Percentiles rank a stretch among this genome's conserved stretches.
Evolutionary conservation across 2,888 invertebrate genomes (phyloP).

Genomic region (Ligdia adustata): DNA sequence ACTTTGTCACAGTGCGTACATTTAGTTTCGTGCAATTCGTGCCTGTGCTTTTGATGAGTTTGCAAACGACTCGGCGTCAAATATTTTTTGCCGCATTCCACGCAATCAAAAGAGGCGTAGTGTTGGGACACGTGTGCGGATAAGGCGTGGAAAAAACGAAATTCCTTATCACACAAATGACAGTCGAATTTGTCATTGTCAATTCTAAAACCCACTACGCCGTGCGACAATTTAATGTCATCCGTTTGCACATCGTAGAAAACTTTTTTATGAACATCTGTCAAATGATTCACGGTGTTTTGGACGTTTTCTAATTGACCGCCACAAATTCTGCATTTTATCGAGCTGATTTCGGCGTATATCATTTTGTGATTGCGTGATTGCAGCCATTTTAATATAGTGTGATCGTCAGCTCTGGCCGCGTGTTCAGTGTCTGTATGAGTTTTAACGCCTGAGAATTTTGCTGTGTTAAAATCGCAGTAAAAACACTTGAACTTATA

Average conservation of each 20-base stretch:
- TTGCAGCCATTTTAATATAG: neutral
- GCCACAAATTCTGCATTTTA: neutral
- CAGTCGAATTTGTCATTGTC: neutral
- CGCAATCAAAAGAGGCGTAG: neutral
- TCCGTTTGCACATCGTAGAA: neutral
- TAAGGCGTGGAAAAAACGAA: neutral
- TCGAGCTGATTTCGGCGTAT: neutral
- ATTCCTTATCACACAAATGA: neutral
- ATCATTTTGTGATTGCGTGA: neutral
- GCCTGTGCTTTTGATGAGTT: neutral
- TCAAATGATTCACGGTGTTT: neutral
- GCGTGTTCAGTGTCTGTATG: neutral
- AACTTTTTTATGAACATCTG: neutral
- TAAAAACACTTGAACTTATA: constrained; percentile 7
- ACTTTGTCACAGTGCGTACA: neutral
- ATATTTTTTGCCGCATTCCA: neutral
- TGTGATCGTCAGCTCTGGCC: neutral
- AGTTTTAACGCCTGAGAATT: too few species aligned
- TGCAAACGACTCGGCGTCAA: neutral
- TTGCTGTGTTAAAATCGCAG: neutral
- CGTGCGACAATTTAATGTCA: neutral
- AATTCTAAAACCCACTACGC: neutral
- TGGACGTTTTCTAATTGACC: neutral
- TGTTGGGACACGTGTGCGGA: neutral
- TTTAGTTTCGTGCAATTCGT: neutral